A percentile compares a stretch with the other conserved stretches of the same genome.
phyloP scores from a whole-genome alignment of 2,797 vertebrate species.

The Microhierax caerulescens region DNA sequence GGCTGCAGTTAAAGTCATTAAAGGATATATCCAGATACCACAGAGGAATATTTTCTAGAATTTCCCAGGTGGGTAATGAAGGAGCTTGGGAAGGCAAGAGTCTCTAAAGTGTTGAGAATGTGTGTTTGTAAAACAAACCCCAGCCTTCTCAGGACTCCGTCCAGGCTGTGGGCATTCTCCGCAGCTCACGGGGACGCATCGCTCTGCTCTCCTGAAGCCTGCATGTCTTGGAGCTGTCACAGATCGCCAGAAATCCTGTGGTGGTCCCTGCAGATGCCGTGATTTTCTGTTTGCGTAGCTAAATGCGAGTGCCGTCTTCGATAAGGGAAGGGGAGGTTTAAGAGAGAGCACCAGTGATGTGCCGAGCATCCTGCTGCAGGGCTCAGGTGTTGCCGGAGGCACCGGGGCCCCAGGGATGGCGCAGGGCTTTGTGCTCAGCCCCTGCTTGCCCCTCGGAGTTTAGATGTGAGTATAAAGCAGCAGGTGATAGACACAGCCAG shows the following conservation, averaged over 20 bases:
- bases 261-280: neutral
- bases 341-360: neutral
- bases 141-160: neutral
- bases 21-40: rapidly evolving
- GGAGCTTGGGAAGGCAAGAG: neutral
- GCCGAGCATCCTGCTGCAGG: neutral
- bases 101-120: neutral
- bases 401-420: rapidly evolving
- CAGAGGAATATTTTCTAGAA: neutral
- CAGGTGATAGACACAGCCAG: neutral
- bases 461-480: neutral
- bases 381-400: neutral
- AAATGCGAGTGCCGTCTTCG: rapidly evolving
- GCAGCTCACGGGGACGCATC: rapidly evolving
- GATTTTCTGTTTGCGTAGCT: neutral
- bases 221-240: rapidly evolving
- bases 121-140: neutral
- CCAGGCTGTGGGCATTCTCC: neutral
- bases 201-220: rapidly evolving
- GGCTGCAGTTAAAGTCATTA: neutral
- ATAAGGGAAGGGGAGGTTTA: neutral
- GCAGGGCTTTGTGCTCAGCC: neutral
- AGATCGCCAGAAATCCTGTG: neutral
- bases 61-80: neutral
- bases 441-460: neutral